Conservation (phyloP, 2,113 vertebrate species). For the Misgurnus mizolepis region DNA sequence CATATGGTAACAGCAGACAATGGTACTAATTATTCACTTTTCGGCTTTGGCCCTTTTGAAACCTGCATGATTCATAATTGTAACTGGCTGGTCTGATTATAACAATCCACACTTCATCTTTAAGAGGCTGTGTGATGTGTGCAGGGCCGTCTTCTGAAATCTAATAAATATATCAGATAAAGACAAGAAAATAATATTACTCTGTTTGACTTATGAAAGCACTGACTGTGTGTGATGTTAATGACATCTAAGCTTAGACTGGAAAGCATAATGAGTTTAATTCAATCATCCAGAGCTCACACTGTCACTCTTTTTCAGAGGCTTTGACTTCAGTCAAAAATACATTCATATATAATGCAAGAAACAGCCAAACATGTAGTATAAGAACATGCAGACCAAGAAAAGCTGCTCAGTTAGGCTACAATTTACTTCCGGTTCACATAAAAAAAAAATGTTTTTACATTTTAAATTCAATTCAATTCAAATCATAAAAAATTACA, state of each 20-base stretch:
- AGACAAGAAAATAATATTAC: conserved; percentile 38
- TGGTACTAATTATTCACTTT: conserved; percentile 7
- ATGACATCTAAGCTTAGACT: background rate
- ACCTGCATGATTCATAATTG: background rate
- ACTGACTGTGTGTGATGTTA: conserved; percentile 4
- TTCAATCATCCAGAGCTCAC: background rate
- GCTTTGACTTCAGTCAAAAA: background rate
- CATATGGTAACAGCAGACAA: background rate
- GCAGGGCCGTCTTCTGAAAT: conserved; percentile 47
- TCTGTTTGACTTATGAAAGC: conserved; percentile 43
- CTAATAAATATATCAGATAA: conserved; percentile 25
- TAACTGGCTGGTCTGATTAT: conserved; percentile 52
- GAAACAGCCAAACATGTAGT: too few relatives aligned
- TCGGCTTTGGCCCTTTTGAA: conserved; percentile 5
- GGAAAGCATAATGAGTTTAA: conserved; percentile 9
- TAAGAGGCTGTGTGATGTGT: conserved; percentile 51
- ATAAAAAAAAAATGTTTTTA: too few relatives aligned
- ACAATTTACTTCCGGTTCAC: too few relatives aligned
- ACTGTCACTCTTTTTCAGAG: background rate
- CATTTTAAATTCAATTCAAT: too few relatives aligned
- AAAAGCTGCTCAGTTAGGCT: too few relatives aligned
- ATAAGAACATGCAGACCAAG: too few relatives aligned
- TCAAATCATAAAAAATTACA: too few relatives aligned
- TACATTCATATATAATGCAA: too few relatives aligned
- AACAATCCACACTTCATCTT: conserved; percentile 65